Evolutionary conservation across 2,888 invertebrate genomes (phyloP), one percentile per base, ranked within the genome.

Genomic region (Ernsta delagoae): DNA sequence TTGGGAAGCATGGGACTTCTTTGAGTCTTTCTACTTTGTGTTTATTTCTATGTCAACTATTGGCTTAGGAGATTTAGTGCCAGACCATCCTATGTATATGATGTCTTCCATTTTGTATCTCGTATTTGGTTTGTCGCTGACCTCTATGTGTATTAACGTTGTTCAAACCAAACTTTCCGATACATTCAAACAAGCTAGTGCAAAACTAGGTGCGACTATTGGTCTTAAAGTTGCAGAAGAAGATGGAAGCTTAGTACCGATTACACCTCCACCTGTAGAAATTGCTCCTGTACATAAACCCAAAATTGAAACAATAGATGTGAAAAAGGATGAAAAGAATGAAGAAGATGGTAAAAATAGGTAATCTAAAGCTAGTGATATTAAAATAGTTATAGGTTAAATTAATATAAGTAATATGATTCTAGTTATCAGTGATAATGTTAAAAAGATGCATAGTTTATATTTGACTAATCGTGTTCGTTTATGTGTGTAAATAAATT

Each of bases 111-210:
- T 98, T 78, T 94, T 98, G 59, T 99, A 99, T 83, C 93, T 99
- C 68, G 96, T 99, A 31, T 98, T 99, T 79, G 99, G 99, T 6
- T 93, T 99, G 71, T 98, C 99, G 0, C 93, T 99, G 24, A 99
- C 99, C 63, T 98, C 99, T 75, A 99, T 99, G 98, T 98, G 98
- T 87, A 98, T 99, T 79, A 99, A 98, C 82, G 98, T 99, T 12
- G 98, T 99, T 0, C 98, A 98, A 93, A 96, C 96, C 57, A 96
- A 96, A 83, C 78, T 96, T 56, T 96, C 97, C 59, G 96, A 97
- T 84, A 97, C 97, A 0, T 98, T 98, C 82, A 96, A 96, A 76
- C 95, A 96, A 74, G 98, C 98, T 0, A 97, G 97, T 79, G 96
- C 96, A 31, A 98, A 98, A 83, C 95, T 98, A 59, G 97, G 97